phyloP scores from a whole-genome alignment of 37 sponge, comb jelly and placozoan species.

The Petrosia ficiformis region DNA sequence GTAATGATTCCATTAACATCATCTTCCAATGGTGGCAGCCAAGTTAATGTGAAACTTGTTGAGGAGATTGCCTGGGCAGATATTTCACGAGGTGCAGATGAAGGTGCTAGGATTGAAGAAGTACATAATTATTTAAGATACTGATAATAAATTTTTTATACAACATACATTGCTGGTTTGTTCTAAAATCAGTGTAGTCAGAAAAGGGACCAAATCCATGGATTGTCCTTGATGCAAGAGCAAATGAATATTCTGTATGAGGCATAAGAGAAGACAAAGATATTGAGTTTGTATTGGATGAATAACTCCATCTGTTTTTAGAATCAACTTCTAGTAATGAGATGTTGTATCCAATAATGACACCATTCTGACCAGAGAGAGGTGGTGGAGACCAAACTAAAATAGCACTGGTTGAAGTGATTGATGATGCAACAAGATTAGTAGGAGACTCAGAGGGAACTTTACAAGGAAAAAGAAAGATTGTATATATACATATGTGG shows the following conservation, averaged over 20 bases:
- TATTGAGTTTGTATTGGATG: not conserved
- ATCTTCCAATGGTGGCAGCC: not conserved
- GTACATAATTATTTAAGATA: no score
- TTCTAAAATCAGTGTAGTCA: not conserved
- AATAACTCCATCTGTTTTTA: not conserved
- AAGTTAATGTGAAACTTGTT: not conserved
- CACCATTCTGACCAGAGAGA: constrained; percentile 22
- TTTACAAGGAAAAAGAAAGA: no score
- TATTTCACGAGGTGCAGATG: not conserved
- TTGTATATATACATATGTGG: no score
- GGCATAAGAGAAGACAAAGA: not conserved
- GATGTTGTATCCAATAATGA: constrained; percentile 21
- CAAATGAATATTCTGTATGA: not conserved
- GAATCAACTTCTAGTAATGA: not conserved
- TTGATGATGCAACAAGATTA: not conserved
- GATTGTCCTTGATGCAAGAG: not conserved
- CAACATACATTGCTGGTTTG: not conserved
- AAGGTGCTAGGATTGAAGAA: not conserved
- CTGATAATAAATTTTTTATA: not conserved
- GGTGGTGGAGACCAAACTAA: constrained; percentile 33
- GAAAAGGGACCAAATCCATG: not conserved
- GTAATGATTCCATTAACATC: not conserved
- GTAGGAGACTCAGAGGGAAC: not conserved
- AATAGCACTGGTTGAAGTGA: not conserved
- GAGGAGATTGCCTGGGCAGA: not conserved